Base-by-base conservation (phyloP, 1,140 invertebrate species). In the Nebria ingens region DNA sequence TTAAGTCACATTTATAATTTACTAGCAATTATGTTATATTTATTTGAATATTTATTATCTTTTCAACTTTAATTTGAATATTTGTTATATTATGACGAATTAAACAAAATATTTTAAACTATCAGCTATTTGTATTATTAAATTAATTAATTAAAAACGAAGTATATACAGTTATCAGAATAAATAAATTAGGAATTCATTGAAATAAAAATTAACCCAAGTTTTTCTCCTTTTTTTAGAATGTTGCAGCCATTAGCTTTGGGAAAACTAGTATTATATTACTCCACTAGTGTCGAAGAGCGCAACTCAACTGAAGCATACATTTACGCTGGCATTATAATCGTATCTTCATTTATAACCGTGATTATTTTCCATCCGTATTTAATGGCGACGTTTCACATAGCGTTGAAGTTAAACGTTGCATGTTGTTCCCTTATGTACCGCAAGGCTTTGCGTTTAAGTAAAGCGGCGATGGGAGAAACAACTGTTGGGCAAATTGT, bases 401-500 rank as follows among this genome's bases (percentile, higher is more conserved):
- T 86, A 60, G 89, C 89, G 25, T 87, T 92, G 84, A 85, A 89
- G 70, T 80, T 90, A 57, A 76, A 88, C 56, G 77, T 93, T 25
- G 84, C 87, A 1, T 84, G 83, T 67, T 87, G 84, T 62, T 85
- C 87, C 0, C 73, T 93, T 34, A 83, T 93, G 58, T 93, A 91
- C 70, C 79, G 87, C 65, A 93, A 92, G 76, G 82, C 82, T 17
- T 68, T 89, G 19, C 76, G 78, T 17, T 66, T 90, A 4, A 87
- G 80, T 52, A 83, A 82, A 68, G 81, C 78, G 2, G 83, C 89
- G 4, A 67, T 93, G 29, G 82, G 83, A 15, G 76, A 87, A 65
- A 90, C 89, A 2, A 90, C 89, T 2, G 79, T 81, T 21, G 91
- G 91, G 9, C 85, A 95, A 73, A 84, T 95, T 65, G 85, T 95